Conservation (phyloP, 2,797 vertebrate genomes). For the Scarus forsteni region DNA sequence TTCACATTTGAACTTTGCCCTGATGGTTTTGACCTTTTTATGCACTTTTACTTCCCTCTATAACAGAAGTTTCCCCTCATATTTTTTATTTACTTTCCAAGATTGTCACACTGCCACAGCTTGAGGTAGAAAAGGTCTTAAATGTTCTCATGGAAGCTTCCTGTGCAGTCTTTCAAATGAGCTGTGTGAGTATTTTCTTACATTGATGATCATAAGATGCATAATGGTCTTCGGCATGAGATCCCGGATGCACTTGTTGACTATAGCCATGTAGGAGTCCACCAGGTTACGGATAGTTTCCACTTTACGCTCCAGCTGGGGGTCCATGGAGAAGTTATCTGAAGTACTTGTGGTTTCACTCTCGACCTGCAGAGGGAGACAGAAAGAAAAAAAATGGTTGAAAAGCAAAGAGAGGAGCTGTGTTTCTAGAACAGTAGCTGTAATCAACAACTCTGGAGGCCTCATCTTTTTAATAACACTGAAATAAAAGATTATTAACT, state of each 20-base stretch:
- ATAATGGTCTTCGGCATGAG: slow-evolving; percentile 99
- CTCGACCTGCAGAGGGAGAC: slow-evolving; percentile 83
- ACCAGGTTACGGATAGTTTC: slow-evolving; percentile 97
- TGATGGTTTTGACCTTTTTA: too few species aligned
- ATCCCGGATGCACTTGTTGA: slow-evolving; percentile 97
- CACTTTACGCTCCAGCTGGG: slow-evolving; percentile 97
- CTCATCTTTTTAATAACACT: too few species aligned
- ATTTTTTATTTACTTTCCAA: too few species aligned
- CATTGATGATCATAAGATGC: slow-evolving; percentile 96
- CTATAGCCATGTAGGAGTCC: slow-evolving; percentile 98
- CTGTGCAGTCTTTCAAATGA: background rate
- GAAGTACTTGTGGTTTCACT: slow-evolving; percentile 88
- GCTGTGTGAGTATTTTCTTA: slow-evolving; percentile 66
- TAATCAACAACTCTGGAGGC: too few species aligned
- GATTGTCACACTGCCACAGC: too few species aligned
- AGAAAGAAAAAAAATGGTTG: background rate
- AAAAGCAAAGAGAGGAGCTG: background rate
- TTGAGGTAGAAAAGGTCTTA: too few species aligned
- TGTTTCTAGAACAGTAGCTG: too few species aligned
- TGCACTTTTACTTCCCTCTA: too few species aligned
- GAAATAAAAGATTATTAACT: too few species aligned
- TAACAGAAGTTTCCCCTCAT: too few species aligned
- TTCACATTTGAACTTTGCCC: too few species aligned
- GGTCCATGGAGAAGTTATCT: slow-evolving; percentile 98
- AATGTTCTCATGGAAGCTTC: too few species aligned